These are phyloP conservation scores for Endotricha flammealis DNA, from an alignment of 2,888 invertebrate species.

Conservation along the genomic window DNA sequence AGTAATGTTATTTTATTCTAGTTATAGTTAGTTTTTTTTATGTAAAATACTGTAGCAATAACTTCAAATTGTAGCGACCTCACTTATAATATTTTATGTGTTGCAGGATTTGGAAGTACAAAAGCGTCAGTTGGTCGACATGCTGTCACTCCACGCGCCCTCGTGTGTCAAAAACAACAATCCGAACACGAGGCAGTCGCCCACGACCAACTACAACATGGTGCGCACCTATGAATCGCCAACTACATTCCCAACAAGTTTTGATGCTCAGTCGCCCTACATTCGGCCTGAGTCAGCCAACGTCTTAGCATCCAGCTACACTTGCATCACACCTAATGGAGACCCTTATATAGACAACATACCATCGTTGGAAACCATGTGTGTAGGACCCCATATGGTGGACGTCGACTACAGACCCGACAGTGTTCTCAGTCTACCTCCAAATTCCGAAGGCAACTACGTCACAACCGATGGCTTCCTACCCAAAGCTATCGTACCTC, in stretches of 20 bases:
- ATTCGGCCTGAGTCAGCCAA: constrained; percentile 74
- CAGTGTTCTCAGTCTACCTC: constrained; percentile 63
- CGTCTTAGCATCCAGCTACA: constrained; percentile 70
- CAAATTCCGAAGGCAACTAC: constrained; percentile 48
- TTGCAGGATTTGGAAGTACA: constrained; percentile 87
- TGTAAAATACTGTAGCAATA: too few species aligned
- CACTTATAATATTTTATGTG: neutral
- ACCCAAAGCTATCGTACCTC: constrained; percentile 69
- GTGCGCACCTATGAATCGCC: constrained; percentile 66
- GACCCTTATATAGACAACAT: constrained; percentile 63
- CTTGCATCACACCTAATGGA: constrained; percentile 58
- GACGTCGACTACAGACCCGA: constrained; percentile 67
- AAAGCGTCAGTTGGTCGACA: constrained; percentile 86
- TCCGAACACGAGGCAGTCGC: constrained; percentile 57
- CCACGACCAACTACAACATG: constrained; percentile 60
- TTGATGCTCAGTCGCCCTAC: constrained; percentile 70
- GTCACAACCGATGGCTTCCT: constrained; percentile 64
- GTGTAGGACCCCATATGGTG: constrained; percentile 55
- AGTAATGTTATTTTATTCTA: too few species aligned
- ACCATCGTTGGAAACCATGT: constrained; percentile 57
- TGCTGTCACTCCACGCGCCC: constrained; percentile 86
- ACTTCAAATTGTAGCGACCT: neutral
- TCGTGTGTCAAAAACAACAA: constrained; percentile 80
- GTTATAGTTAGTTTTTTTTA: too few species aligned
- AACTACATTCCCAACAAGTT: constrained; percentile 61